phyloP scores from a whole-genome alignment of 2,888 invertebrate genomes.

The Andrena fulva region DNA sequence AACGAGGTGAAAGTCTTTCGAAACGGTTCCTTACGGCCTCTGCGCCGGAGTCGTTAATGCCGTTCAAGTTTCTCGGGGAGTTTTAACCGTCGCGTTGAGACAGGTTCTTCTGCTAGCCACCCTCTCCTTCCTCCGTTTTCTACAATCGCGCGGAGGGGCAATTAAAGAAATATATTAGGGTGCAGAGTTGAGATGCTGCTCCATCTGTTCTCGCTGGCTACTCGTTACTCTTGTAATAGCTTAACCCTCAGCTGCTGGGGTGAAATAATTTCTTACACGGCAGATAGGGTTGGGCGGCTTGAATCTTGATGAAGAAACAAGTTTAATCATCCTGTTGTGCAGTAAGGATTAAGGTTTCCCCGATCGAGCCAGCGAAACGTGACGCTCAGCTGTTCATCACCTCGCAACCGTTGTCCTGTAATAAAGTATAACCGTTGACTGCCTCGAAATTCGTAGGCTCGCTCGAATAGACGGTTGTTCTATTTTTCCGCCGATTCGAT shows the following conservation, averaged over 20 bases:
- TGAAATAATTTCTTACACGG: not conserved
- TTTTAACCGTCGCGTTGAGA: slow-evolving; percentile 2
- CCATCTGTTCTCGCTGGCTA: not conserved
- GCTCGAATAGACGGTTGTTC: slow-evolving; percentile 16
- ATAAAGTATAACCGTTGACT: slow-evolving; percentile 11
- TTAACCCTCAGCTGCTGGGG: not conserved
- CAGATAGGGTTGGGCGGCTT: not conserved
- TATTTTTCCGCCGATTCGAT: slow-evolving; percentile 46
- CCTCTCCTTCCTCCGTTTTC: not conserved
- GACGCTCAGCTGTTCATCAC: slow-evolving; percentile 9
- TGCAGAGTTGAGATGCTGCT: not conserved
- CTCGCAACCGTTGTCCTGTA: slow-evolving; percentile 1
- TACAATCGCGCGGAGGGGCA: not conserved
- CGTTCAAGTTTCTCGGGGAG: slow-evolving; percentile 20
- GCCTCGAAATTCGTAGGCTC: slow-evolving; percentile 31
- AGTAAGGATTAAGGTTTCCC: not conserved
- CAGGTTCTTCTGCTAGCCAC: slow-evolving; percentile 7
- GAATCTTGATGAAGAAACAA: not conserved
- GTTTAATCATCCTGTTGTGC: not conserved
- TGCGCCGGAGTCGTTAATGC: not conserved
- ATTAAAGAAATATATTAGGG: slow-evolving; percentile 10
- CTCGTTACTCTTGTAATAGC: not conserved
- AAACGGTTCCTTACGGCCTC: slow-evolving; percentile 22
- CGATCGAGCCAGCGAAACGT: not conserved
- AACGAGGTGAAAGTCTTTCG: slow-evolving; percentile 53